A percentile compares a stretch with the other conserved stretches of the same genome.
Evolutionary conservation across 2,797 vertebrate genomes (phyloP).

Genomic region (Nannoperca australis): DNA sequence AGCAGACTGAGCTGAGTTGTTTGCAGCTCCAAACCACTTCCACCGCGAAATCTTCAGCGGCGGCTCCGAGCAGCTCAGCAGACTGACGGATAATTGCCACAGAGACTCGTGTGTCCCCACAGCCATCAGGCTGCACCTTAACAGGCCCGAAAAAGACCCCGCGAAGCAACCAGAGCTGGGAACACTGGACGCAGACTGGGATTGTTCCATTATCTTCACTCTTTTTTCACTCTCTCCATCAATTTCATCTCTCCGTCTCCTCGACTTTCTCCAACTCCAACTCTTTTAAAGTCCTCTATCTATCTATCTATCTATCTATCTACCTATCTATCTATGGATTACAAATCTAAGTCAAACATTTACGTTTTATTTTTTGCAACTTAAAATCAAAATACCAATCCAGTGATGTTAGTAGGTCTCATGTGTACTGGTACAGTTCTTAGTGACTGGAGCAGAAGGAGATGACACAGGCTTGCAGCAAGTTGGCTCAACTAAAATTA

Average conservation of each 20-base stretch:
- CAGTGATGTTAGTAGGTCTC: background rate
- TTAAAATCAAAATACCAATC: background rate
- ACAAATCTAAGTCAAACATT: background rate
- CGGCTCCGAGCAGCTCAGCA: conserved; percentile 37
- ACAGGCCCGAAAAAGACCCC: conserved; percentile 36
- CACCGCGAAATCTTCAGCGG: conserved; percentile 37
- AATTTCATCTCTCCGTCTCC: conserved; percentile 12
- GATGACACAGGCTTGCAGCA: background rate
- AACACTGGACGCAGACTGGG: conserved; percentile 37
- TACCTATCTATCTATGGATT: too few relatives aligned
- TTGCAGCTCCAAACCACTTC: conserved; percentile 24
- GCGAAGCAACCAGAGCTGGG: conserved; percentile 38
- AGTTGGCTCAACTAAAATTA: background rate
- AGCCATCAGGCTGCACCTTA: conserved; percentile 66
- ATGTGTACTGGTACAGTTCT: background rate
- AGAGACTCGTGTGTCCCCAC: conserved; percentile 64
- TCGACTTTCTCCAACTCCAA: background rate
- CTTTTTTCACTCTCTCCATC: conserved; percentile 18
- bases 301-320: background rate
- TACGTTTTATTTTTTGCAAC: background rate
- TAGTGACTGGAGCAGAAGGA: background rate
- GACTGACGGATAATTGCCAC: conserved; percentile 73
- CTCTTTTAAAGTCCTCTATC: background rate
- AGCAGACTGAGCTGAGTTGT: conserved; percentile 19
- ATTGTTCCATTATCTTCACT: conserved; percentile 52